Percentiles rank a stretch among this genome's conserved stretches.
Evolutionary conservation across 2,113 vertebrate genomes (phyloP).

Genomic region (Nothoprocta perdicaria): DNA sequence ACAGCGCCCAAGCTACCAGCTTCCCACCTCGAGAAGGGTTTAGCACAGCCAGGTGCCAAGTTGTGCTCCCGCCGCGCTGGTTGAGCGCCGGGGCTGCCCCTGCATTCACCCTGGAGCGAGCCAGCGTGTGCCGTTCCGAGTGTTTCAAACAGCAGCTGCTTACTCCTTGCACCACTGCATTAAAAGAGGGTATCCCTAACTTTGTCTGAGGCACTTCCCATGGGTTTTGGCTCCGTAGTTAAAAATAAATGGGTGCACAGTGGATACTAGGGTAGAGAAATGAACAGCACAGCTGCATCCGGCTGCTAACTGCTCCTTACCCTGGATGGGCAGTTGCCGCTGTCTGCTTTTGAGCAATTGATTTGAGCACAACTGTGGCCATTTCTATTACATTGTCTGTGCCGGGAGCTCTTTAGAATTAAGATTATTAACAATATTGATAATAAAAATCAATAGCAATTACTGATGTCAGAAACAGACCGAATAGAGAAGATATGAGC

Average conservation of each 20-base stretch:
- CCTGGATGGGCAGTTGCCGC: neutral
- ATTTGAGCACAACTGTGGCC: neutral
- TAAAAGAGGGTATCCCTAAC: neutral
- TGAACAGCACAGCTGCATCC: neutral
- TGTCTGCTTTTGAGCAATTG: neutral
- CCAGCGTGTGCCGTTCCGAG: neutral
- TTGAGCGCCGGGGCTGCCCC: neutral
- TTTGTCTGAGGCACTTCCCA: neutral
- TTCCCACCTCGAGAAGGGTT: neutral
- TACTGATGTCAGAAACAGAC: neutral
- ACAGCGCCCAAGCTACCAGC: neutral
- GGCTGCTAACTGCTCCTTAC: neutral
- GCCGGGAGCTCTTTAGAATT: neutral
- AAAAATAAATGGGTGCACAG: neutral
- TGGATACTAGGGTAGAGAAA: neutral
- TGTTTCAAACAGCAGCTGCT: neutral
- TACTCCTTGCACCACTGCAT: neutral
- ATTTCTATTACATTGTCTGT: neutral
- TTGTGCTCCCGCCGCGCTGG: neutral
- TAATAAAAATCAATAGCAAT: neutral
- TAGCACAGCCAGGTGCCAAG: neutral
- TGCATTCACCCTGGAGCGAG: neutral
- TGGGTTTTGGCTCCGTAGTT: neutral
- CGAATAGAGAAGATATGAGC: neutral
- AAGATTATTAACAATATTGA: neutral